Percentiles rank a stretch among this genome's conserved stretches.
These are phyloP conservation scores for Balanococcus diminutus DNA, from an alignment of 2,888 invertebrate species.

Conservation along the genomic window DNA sequence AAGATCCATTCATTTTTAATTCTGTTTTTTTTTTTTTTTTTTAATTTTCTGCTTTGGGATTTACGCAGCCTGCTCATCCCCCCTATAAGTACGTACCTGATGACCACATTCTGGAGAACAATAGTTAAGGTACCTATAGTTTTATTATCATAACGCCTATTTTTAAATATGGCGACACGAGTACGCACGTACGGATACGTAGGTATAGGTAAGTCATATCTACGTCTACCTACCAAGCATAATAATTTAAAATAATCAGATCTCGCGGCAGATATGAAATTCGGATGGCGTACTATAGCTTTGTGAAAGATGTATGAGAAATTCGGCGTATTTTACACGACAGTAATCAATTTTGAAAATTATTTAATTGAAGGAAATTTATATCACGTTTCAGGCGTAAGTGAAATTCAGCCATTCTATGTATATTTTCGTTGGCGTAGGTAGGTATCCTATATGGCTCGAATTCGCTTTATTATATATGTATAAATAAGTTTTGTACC, in stretches of 20 bases:
- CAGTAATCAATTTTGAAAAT: neutral
- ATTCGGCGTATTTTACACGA: neutral
- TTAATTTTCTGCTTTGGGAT: too few relatives aligned
- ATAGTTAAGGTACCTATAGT: too few relatives aligned
- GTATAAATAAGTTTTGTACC: neutral
- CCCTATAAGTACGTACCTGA: too few relatives aligned
- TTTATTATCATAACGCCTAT: too few relatives aligned
- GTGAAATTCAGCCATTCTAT: neutral
- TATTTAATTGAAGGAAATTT: conserved; percentile 10
- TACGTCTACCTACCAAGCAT: neutral
- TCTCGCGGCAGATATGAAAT: neutral
- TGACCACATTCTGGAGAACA: too few relatives aligned
- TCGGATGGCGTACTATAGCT: neutral
- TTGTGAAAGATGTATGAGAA: conserved; percentile 13
- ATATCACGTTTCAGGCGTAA: neutral
- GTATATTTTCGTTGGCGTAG: neutral
- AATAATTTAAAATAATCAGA: neutral
- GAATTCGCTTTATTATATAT: neutral
- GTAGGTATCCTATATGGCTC: neutral
- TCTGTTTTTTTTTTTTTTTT: too few relatives aligned
- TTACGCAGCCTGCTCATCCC: too few relatives aligned
- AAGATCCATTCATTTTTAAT: too few relatives aligned
- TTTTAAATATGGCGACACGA: too few relatives aligned
- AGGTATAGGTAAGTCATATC: neutral
- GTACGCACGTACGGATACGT: neutral